phyloP scores from a whole-genome alignment of 2,113 vertebrate species.

The Mus pahari region DNA sequence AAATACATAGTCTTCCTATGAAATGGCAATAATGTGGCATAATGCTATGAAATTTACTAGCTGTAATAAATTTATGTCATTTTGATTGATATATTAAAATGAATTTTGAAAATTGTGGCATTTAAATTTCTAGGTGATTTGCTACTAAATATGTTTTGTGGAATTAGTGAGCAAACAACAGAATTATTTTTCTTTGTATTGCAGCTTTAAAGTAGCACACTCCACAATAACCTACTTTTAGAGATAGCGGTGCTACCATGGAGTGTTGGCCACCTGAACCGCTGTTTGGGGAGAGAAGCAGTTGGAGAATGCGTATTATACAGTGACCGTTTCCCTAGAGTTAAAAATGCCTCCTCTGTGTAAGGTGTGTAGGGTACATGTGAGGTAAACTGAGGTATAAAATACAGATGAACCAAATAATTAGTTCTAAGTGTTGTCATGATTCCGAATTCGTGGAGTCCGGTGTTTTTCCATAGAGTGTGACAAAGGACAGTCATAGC shows the following conservation, averaged over 20 bases:
- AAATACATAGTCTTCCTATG: slow-evolving; percentile 20
- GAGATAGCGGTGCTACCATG: slow-evolving; percentile 86
- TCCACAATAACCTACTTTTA: slow-evolving; percentile 83
- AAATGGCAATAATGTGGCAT: slow-evolving; percentile 35
- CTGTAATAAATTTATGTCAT: not conserved
- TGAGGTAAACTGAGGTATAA: slow-evolving; percentile 81
- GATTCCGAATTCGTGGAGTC: slow-evolving; percentile 78
- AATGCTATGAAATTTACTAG: slow-evolving; percentile 40
- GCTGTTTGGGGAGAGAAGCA: slow-evolving; percentile 66
- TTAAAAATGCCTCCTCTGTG: slow-evolving; percentile 70
- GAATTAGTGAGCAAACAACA: slow-evolving; percentile 14
- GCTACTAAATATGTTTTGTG: slow-evolving; percentile 63
- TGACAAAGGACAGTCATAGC: slow-evolving; percentile 83
- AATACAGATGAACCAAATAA: slow-evolving; percentile 81
- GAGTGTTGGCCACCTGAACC: slow-evolving; percentile 70
- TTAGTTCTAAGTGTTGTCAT: slow-evolving; percentile 79
- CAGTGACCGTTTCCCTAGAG: slow-evolving; percentile 80
- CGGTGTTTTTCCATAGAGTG: slow-evolving; percentile 82
- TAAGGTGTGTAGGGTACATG: slow-evolving; percentile 77
- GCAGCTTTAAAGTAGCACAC: slow-evolving; percentile 89
- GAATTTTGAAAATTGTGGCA: slow-evolving; percentile 44
- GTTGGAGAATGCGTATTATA: slow-evolving; percentile 73
- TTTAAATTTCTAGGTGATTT: slow-evolving; percentile 70
- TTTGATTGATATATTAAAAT: slow-evolving; percentile 52
- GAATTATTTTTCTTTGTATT: slow-evolving; percentile 85